These are phyloP conservation scores for Sericinus montela DNA, from an alignment of 2,888 invertebrate genomes.

Conservation along the genomic window DNA sequence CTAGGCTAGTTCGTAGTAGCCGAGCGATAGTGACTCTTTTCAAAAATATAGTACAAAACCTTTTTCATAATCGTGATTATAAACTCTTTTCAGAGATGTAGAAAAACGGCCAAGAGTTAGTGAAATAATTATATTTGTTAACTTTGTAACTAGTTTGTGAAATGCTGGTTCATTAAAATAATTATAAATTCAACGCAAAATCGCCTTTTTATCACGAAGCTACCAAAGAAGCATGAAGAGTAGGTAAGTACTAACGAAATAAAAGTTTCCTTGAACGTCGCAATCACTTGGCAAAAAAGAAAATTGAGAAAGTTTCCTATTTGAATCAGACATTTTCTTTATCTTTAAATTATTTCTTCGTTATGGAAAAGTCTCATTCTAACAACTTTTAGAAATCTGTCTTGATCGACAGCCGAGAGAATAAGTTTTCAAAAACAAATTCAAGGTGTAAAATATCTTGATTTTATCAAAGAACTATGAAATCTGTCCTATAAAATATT, in stretches of 20 bases:
- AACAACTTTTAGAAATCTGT: conserved; percentile 23
- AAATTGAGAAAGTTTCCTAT: conserved; percentile 14
- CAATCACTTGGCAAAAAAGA: conserved; percentile 13
- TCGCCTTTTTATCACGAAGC: neutral
- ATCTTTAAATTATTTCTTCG: conserved; percentile 28
- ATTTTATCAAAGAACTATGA: too few relatives aligned
- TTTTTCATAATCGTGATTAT: too few relatives aligned
- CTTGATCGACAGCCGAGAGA: conserved; percentile 1
- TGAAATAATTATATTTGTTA: too few relatives aligned
- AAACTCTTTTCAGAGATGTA: too few relatives aligned
- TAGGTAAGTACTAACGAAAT: conserved; percentile 1
- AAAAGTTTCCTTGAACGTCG: conserved; percentile 14
- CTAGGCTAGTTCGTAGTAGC: too few relatives aligned
- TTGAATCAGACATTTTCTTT: conserved; percentile 10
- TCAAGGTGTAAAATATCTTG: neutral
- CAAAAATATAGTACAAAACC: too few relatives aligned
- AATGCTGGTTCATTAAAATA: too few relatives aligned
- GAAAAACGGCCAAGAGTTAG: too few relatives aligned
- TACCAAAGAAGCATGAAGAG: neutral
- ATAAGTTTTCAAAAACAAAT: neutral
- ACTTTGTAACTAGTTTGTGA: too few relatives aligned
- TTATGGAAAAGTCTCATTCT: conserved; percentile 21
- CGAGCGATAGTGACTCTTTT: too few relatives aligned
- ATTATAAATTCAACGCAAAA: too few relatives aligned
- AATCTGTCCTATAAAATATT: too few relatives aligned